Base-by-base conservation (phyloP, 1,140 invertebrate species). In the Akabosia matsudoensis region DNA sequence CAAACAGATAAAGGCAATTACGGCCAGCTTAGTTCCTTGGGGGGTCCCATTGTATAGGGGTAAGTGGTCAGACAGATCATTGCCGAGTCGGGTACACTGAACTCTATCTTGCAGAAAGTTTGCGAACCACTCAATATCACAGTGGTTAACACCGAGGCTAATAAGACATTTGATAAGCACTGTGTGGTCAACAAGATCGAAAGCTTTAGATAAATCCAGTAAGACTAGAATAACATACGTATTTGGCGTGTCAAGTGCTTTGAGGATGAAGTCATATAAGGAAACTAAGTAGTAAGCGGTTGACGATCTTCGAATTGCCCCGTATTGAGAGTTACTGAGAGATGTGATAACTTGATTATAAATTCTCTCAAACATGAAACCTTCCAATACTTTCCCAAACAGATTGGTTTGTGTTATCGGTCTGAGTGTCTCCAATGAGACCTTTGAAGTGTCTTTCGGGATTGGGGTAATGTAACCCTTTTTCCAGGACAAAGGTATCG, bases 321-420 rank as follows among this genome's bases (percentile, higher is more conserved):
- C 67, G 22, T 10, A 70, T 22, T 56, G 54, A 10, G 56, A 30
- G 0, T 16, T 22, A 22, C 28, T 51, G 7, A 77, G 33, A 24
- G 64, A 34, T 10, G 37, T 13, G 1, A 1, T 1, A 0, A 76
- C 28, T 67, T 64, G 45, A 28, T 31, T 7, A 26, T 76, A 76
- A 22, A 76, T 73, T 28, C 33, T 64, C 18, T 76, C 0, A 22
- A 37, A 76, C 13, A 76, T 64, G 28, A 76, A 64, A 2, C 37
- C 4, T 73, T 76, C 75, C 18, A 34, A 3, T 0, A 76, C 51
- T 45, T 76, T 76, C 4, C 26, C 22, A 14, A 76, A 73, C 7
- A 73, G 4, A 30, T 73, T 33, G 22, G 75, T 76, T 16, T 64
- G 51, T 1, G 75, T 64, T 0, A 76, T 76, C 14, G 75, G 75